A percentile compares a stretch with the other conserved stretches of the same genome.
These are phyloP conservation scores for Clarias gariepinus DNA, from an alignment of 2,113 vertebrate species.

Conservation along the genomic window DNA sequence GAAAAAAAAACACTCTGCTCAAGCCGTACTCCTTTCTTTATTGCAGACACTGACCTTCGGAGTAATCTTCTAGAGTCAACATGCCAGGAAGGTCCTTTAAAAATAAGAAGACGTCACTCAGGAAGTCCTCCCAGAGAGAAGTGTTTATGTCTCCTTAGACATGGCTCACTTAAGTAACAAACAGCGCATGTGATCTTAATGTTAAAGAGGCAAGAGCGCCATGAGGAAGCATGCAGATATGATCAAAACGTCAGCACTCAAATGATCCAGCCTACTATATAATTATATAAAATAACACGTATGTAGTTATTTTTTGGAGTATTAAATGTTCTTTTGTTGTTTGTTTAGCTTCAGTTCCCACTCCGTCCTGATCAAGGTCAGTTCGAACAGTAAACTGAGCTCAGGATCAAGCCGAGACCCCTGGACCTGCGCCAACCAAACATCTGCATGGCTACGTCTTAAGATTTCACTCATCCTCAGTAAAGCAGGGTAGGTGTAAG, in stretches of 20 bases:
- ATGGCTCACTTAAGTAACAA: neutral
- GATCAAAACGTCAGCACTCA: neutral
- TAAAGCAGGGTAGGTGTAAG: neutral
- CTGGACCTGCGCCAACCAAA: neutral
- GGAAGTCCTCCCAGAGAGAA: slow-evolving; percentile 15
- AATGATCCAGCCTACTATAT: neutral
- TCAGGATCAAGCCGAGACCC: neutral
- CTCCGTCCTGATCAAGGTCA: neutral
- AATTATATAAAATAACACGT: neutral
- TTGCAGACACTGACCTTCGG: neutral
- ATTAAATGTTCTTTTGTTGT: neutral
- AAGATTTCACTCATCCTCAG: neutral
- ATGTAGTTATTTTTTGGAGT: neutral
- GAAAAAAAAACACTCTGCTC: slow-evolving; percentile 5
- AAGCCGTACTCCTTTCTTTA: slow-evolving; percentile 1
- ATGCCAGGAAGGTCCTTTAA: neutral
- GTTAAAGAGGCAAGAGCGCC: neutral
- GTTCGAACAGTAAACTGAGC: neutral
- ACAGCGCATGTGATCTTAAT: neutral
- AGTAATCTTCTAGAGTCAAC: neutral
- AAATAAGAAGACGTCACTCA: neutral
- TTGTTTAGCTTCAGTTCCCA: neutral
- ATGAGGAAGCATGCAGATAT: neutral
- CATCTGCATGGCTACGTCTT: neutral
- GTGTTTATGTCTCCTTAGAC: slow-evolving; percentile 1